Conservation (phyloP, 2,113 vertebrate genomes). For the Piaya cayana region DNA sequence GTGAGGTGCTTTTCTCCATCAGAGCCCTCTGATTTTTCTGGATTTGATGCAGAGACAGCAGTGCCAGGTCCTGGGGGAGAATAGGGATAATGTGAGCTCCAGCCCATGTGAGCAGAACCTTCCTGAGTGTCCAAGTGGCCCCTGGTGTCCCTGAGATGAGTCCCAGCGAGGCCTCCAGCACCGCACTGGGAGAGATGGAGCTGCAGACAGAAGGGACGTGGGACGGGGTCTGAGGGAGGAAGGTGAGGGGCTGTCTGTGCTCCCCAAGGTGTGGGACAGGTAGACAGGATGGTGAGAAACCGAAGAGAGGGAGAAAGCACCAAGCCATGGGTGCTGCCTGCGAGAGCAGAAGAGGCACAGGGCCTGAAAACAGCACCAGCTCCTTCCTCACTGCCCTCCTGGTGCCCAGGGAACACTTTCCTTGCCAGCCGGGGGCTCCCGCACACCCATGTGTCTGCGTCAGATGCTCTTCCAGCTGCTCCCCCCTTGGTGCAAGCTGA, state of each 20-base stretch:
- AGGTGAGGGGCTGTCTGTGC: neutral
- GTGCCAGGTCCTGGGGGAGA: fast-evolving
- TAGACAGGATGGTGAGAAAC: neutral
- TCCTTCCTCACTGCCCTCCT: neutral
- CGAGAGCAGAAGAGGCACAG: fast-evolving
- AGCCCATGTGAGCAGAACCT: fast-evolving
- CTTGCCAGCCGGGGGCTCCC: fast-evolving
- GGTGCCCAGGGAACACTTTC: too few species aligned
- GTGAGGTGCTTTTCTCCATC: neutral
- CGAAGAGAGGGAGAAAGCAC: neutral
- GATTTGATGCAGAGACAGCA: fast-evolving
- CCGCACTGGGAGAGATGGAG: neutral
- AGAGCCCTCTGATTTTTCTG: fast-evolving
- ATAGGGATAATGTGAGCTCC: fast-evolving
- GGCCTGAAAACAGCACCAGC: fast-evolving
- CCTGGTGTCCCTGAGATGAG: fast-evolving
- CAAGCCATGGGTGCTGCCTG: too few species aligned
- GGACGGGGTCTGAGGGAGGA: neutral
- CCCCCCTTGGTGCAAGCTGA: too few species aligned
- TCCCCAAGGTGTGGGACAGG: neutral
- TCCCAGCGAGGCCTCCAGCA: neutral
- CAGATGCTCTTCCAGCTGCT: neutral
- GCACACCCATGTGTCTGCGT: too few species aligned
- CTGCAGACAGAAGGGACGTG: neutral
- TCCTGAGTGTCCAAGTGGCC: fast-evolving